Evolutionary conservation across 2,797 vertebrate genomes (phyloP).

Genomic region (Oreortyx pictus): DNA sequence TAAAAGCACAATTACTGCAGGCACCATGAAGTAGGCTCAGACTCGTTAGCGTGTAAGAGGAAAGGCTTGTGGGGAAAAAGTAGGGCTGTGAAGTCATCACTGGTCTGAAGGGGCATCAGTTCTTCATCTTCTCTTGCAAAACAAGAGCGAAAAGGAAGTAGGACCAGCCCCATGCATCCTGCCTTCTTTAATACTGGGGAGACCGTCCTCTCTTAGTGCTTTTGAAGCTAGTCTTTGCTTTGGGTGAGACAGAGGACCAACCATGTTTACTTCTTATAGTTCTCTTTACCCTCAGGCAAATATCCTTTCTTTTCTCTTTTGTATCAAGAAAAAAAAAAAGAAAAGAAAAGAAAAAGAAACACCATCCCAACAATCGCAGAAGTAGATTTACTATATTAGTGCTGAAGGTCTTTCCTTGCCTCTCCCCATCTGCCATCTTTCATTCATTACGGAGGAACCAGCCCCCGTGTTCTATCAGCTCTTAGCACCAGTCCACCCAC

Average conservation of each 20-base stretch:
- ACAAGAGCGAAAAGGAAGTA: neutral
- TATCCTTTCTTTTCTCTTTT: neutral
- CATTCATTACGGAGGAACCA: slow-evolving; percentile 43
- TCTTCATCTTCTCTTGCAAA: slow-evolving; percentile 10
- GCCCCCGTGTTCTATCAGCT: slow-evolving; percentile 49
- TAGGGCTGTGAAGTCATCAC: slow-evolving; percentile 17
- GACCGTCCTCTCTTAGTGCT: neutral
- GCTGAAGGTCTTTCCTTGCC: slow-evolving; percentile 55
- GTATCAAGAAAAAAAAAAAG: neutral
- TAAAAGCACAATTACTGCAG: slow-evolving; percentile 58
- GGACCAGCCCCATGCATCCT: neutral
- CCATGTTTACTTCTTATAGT: neutral
- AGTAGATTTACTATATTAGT: slow-evolving; percentile 33
- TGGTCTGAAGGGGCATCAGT: neutral
- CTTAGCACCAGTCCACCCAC: slow-evolving; percentile 54
- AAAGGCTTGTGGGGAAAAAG: neutral
- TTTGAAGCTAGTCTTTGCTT: neutral
- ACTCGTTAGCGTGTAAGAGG: slow-evolving; percentile 36
- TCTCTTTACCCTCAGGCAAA: neutral
- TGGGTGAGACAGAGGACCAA: neutral
- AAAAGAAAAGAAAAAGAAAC: neutral
- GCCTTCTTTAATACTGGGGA: neutral
- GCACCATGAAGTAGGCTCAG: slow-evolving; percentile 51
- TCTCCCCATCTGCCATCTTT: slow-evolving; percentile 63
- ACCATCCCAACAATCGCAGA: slow-evolving; percentile 17